phyloP scores from a whole-genome alignment of 2,888 invertebrate genomes.

The Noctua janthe region DNA sequence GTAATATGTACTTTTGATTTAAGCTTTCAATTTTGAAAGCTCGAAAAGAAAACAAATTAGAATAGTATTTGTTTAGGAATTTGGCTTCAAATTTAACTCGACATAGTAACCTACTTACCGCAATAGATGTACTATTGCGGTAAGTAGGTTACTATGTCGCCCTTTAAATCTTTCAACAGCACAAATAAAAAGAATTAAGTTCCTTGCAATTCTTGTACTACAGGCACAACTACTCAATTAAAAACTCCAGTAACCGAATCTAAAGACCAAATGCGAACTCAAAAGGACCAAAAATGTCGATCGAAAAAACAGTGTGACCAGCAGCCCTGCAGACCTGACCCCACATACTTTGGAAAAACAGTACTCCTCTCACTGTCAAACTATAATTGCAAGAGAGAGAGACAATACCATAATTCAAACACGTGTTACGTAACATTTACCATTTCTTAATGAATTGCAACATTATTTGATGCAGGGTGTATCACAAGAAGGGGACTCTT shows the following conservation, averaged over 20 bases:
- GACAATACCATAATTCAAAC: not conserved
- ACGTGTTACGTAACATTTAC: not conserved
- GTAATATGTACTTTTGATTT: not conserved
- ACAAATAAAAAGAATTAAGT: not conserved
- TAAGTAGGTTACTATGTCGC: no score
- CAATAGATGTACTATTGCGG: no score
- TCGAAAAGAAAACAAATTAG: not conserved
- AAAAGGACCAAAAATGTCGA: no score
- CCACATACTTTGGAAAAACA: not conserved
- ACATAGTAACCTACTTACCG: not conserved
- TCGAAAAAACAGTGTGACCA: no score
- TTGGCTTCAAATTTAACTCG: not conserved
- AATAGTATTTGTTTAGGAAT: not conserved
- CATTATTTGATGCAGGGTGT: constrained; percentile 59
- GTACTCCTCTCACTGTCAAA: not conserved
- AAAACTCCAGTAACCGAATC: not conserved
- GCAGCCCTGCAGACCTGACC: not conserved
- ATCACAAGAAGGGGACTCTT: constrained; percentile 74
- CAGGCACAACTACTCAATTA: not conserved
- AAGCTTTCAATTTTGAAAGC: not conserved
- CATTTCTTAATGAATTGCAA: not conserved
- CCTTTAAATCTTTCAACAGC: not conserved
- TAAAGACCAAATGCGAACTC: no score
- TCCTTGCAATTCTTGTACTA: no score
- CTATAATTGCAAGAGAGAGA: not conserved